These are phyloP conservation scores for Eulemur rufifrons DNA, from an alignment of 2,113 vertebrate genomes.

Conservation along the genomic window DNA sequence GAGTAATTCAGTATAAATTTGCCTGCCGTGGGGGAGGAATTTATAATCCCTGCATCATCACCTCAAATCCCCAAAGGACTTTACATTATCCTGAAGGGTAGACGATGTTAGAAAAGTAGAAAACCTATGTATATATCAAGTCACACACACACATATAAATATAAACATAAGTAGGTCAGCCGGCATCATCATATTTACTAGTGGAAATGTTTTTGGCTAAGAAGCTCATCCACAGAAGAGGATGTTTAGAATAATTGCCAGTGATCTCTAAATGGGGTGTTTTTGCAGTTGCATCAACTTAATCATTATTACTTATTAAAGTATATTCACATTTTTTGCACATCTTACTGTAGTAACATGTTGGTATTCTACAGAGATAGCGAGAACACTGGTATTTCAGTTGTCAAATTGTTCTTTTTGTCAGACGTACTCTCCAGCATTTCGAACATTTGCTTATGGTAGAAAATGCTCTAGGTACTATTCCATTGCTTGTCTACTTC, in stretches of 20 bases:
- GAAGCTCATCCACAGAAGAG: not conserved
- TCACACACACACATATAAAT: conserved; percentile 28
- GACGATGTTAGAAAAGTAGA: conserved; percentile 48
- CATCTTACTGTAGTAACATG: not conserved
- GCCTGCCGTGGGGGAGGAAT: conserved; percentile 49
- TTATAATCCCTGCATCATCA: conserved; percentile 48
- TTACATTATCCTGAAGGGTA: conserved; percentile 23
- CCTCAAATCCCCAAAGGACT: conserved; percentile 47
- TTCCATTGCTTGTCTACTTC: not conserved
- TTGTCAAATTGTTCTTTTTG: not conserved
- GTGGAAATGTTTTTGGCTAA: conserved; percentile 44
- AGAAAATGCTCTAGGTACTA: not conserved
- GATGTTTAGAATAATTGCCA: conserved; percentile 35
- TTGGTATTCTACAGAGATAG: not conserved
- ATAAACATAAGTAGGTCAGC: conserved; percentile 62
- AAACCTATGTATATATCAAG: conserved; percentile 42
- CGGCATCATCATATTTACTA: not conserved
- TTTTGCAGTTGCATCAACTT: not conserved
- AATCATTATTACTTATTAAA: not conserved
- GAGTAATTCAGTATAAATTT: conserved; percentile 70
- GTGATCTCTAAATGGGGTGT: not conserved
- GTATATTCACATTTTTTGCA: not conserved
- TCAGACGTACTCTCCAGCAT: not conserved
- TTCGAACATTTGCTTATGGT: not conserved
- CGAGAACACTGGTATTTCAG: not conserved